phyloP scores from a whole-genome alignment of 2,888 invertebrate species.

The Augiades crinisus region DNA sequence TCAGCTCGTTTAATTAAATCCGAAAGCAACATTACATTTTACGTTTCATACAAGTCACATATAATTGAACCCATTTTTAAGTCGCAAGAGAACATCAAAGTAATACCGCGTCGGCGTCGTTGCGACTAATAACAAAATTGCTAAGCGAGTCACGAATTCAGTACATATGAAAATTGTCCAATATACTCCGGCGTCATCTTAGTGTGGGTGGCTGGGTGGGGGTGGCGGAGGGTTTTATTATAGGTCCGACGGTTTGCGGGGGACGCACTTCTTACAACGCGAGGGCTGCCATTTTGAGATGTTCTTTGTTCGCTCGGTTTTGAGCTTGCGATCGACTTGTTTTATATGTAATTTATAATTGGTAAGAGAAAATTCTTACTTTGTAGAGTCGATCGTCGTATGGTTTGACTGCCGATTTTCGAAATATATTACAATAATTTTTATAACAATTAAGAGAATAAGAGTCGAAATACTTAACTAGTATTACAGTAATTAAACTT shows the following conservation, averaged over 20 bases:
- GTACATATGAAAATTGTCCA: constrained; percentile 69
- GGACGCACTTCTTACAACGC: constrained; percentile 67
- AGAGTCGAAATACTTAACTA: too few species aligned
- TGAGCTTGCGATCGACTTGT: too few species aligned
- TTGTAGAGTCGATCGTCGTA: too few species aligned
- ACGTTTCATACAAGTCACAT: too few species aligned
- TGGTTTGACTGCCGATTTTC: too few species aligned
- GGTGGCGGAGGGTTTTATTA: constrained; percentile 63
- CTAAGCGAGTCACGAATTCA: constrained; percentile 63
- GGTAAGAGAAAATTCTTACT: too few species aligned
- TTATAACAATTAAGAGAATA: too few species aligned
- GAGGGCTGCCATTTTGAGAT: constrained; percentile 58
- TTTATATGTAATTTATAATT: too few species aligned
- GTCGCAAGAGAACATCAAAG: not conserved
- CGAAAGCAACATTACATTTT: too few species aligned
- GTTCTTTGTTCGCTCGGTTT: not conserved
- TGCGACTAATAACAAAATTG: constrained; percentile 53
- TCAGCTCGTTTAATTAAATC: too few species aligned
- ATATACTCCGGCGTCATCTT: constrained; percentile 68
- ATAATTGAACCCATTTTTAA: not conserved
- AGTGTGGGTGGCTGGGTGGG: constrained; percentile 56
- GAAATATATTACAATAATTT: too few species aligned
- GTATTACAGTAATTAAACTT: too few species aligned
- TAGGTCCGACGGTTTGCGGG: constrained; percentile 61
- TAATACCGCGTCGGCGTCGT: not conserved